Base-by-base conservation (phyloP, 2,888 invertebrate genomes). In the Prenolepis imparis region DNA sequence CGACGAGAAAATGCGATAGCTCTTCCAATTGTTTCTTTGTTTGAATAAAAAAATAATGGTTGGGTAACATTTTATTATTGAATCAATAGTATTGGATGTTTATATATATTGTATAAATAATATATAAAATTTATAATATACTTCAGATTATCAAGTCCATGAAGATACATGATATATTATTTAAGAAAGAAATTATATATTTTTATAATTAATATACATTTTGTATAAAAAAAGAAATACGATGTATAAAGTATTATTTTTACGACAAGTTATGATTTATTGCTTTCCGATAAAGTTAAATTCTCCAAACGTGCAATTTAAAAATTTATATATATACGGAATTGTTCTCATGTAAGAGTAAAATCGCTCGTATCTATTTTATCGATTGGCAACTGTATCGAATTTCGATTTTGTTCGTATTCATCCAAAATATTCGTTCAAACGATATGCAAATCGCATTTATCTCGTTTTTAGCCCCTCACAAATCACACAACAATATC, bases 391-490 rank as follows among this genome's bases (percentile, higher is more conserved):
- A 39, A 75, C 39, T 39, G n/a, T 66, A 67, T 28, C 39, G 67
- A 55, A 5, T 77, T 77, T 67, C 55, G 55, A 41, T 77, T 77
- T 64, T 77, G 36, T 66, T 52, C 24, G 3, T 66, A n/a, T 75
- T 52, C 39, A 4, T 8, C n/a, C 24, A 8, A 52, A 48, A 48
- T 48, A 18, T 48, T 48, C 18, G 18, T n/a, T n/a, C 52, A 52
- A 77, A 67, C 15, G 1, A 41, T 67, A 77, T 67, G 77, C 67
- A 77, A 77, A 77, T 67, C 28, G 28, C 55, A 28, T 77, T 77
- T 67, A 77, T 55, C 39, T 77, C n/a, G 28, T n/a, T 24, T 24
- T 39, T 39, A 6, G 15, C 24, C 11, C 5, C 2, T 64, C 28
- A 75, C 24, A 48, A 48, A 64, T 75, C 36, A 48, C 0, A n/a